phyloP scores from a whole-genome alignment of 2,113 vertebrate genomes.

The Desmodus rotundus region DNA sequence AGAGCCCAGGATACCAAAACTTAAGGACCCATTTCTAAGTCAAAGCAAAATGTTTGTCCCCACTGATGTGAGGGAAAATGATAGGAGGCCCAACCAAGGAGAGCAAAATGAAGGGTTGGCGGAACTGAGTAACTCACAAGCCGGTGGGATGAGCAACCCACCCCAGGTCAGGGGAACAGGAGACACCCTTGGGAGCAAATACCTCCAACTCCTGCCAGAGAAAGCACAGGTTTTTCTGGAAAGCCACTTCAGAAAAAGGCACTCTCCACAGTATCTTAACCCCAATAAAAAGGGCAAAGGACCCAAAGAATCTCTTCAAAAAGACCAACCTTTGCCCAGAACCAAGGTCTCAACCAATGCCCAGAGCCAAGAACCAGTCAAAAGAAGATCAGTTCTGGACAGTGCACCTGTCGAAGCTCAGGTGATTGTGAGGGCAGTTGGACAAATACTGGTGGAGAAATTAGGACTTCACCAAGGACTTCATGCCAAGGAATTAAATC shows the following conservation, averaged over 20 bases:
- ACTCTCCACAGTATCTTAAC: neutral
- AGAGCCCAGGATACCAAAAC: too few species aligned
- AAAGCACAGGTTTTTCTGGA: neutral
- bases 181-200: too few species aligned
- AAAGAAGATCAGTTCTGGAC: accelerated
- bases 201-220: neutral
- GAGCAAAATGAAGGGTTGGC: neutral
- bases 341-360: accelerated
- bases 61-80: neutral
- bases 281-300: neutral
- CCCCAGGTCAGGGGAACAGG: accelerated
- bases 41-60: too few species aligned
- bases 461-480: accelerated
- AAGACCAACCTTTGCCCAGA: too few species aligned
- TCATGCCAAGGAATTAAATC: accelerated
- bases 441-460: neutral
- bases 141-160: accelerated
- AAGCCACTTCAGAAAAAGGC: neutral
- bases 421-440: neutral
- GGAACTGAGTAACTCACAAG: neutral
- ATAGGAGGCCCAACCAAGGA: accelerated
- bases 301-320: neutral
- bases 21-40: neutral
- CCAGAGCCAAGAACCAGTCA: too few species aligned
- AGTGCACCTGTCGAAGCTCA: accelerated